Evolutionary conservation across 2,888 invertebrate species (phyloP).

Genomic region (Bombyx huttoni): DNA sequence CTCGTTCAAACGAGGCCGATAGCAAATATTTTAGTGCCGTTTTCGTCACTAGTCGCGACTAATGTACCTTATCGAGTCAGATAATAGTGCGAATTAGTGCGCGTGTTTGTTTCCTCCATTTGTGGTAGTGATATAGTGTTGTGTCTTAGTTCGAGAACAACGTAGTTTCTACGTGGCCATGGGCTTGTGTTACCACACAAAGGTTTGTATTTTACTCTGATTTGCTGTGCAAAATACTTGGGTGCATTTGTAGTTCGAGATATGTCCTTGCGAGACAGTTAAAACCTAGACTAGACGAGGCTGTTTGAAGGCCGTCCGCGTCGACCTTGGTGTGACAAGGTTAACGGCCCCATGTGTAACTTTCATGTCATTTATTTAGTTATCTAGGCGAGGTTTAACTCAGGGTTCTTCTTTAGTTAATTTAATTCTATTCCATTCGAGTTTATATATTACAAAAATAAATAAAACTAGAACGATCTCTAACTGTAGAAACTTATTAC

Average conservation of each 20-base stretch:
- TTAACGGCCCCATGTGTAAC: conserved; percentile 61
- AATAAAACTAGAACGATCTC: too few relatives aligned
- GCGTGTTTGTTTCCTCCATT: conserved; percentile 23
- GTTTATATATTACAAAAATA: too few relatives aligned
- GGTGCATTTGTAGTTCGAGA: conserved; percentile 38
- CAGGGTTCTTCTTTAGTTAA: neutral
- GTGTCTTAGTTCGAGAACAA: conserved; percentile 41
- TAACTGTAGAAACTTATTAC: too few relatives aligned
- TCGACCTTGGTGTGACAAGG: conserved; percentile 68
- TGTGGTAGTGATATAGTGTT: conserved; percentile 35
- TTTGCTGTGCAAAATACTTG: conserved; percentile 38
- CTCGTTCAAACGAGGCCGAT: conserved; percentile 57
- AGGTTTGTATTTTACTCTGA: conserved; percentile 42
- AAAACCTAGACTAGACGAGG: conserved; percentile 49
- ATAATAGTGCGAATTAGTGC: conserved; percentile 60
- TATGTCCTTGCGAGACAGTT: conserved; percentile 37
- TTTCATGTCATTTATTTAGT: conserved; percentile 33
- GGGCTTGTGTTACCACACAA: conserved; percentile 53
- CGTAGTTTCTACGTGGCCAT: conserved; percentile 58
- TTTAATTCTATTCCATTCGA: neutral
- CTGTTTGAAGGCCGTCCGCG: conserved; percentile 66
- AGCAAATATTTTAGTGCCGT: conserved; percentile 23
- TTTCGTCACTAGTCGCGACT: conserved; percentile 32
- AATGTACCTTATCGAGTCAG: conserved; percentile 52
- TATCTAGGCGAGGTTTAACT: neutral